Conservation (phyloP, 2,888 invertebrate genomes). For the Hyalella azteca region DNA sequence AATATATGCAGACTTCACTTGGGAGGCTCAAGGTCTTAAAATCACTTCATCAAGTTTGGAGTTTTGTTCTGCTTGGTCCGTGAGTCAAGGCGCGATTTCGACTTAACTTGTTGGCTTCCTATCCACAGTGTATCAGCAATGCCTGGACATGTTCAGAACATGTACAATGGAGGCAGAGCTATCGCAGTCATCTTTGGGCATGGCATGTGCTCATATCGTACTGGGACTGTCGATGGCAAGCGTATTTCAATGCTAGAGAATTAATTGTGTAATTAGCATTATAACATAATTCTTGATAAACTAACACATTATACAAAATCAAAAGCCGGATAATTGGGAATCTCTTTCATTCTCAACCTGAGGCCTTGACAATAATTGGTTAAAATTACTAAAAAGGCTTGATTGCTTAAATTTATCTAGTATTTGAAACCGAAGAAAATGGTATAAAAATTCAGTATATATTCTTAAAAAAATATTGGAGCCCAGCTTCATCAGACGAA, state of each 20-base stretch:
- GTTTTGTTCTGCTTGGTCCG: background rate
- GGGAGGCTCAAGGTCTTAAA: background rate
- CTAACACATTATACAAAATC: no score
- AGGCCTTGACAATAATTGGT: no score
- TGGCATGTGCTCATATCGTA: background rate
- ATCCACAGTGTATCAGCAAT: slow-evolving; percentile 26
- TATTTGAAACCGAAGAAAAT: no score
- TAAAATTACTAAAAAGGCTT: no score
- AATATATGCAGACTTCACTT: no score
- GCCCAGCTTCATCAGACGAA: no score
- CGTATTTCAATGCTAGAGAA: background rate
- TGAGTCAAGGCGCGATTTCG: background rate
- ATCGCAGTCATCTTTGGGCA: slow-evolving; percentile 15
- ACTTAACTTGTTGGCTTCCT: slow-evolving; percentile 6
- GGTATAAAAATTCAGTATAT: no score
- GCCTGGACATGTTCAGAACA: slow-evolving; percentile 17
- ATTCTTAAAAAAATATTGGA: no score
- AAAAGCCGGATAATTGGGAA: no score
- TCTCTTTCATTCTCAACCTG: no score
- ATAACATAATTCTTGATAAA: no score
- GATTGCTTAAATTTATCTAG: no score
- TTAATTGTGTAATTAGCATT: slow-evolving; percentile 17
- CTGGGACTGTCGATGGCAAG: background rate
- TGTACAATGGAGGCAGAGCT: slow-evolving; percentile 6
- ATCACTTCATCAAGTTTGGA: slow-evolving; percentile 1